Evolutionary conservation across 2,797 vertebrate species (phyloP), one percentile per base, ranked within the genome.

Genomic region (Urophycis tenuis): DNA sequence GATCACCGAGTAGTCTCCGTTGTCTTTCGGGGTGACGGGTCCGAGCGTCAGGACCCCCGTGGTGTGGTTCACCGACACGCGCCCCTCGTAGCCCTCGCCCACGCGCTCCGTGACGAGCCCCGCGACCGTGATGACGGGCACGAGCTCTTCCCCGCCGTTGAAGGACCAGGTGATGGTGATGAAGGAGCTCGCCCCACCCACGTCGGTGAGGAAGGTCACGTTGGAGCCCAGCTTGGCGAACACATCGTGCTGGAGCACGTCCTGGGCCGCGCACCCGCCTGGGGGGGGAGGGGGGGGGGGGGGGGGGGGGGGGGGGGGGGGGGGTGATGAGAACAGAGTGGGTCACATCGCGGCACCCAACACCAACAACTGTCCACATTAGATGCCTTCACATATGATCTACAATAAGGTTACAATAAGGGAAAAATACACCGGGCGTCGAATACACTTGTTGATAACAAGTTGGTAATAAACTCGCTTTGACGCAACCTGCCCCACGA

Each of bases 101-200:
- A 80, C 29, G 0, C 0, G 73, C 0, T 32, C 0, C 1, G 0
- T 0, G 0, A 0, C 0, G 0, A n/a, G n/a, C n/a, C 0, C 0
- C 0, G 2, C 0, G 0, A 9, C 0, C 0, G 82, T 84, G 0
- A 0, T 33, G 0, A 90, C 0, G 0, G 17, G 0, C 0, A 0
- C 0, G 19, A 0, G 0, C 0, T 60, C 35, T 0, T 0, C 0
- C 0, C 5, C 80, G 49, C 34, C 0, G 67, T 31, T 79, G 41
- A 31, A 84, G n/a, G 0, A 31, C 90, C 90, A 91, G 8, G 25
- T 0, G 0, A 90, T n/a, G 2, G 39, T 0, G 0, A 0, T 0
- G 10, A 15, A 79, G 0, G 0, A 0, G 0, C 0, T 0, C 17
- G 19, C 10, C 5, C 5, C 2, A 0, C 0, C 0, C 0, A 74